These are phyloP conservation scores for Equus przewalskii DNA, from an alignment of 2,113 vertebrate species.

Conservation along the genomic window DNA sequence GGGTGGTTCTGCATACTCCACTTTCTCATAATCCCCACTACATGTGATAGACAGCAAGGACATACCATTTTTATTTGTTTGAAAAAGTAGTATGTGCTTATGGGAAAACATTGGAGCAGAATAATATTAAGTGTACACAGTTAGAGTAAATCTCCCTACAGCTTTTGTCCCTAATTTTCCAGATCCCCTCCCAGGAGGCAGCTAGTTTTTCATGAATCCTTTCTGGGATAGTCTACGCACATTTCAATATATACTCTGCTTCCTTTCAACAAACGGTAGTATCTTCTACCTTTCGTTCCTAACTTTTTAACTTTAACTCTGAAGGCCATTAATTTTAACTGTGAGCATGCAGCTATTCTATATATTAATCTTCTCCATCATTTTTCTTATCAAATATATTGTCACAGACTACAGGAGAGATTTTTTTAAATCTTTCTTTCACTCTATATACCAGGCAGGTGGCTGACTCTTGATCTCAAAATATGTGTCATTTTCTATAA, in stretches of 20 bases:
- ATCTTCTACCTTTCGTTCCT: neutral
- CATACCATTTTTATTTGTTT: neutral
- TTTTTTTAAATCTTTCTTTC: slow-evolving; percentile 62
- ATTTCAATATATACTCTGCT: neutral
- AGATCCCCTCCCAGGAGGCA: neutral
- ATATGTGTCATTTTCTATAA: slow-evolving; percentile 77
- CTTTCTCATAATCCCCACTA: neutral
- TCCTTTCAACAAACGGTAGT: neutral
- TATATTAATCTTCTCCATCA: slow-evolving; percentile 74
- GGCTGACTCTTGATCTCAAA: slow-evolving; percentile 80
- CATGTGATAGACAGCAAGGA: neutral
- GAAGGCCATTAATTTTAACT: slow-evolving; percentile 77
- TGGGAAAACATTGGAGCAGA: neutral
- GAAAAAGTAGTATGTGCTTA: neutral
- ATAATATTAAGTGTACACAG: neutral
- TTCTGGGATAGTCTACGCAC: neutral
- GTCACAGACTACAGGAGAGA: slow-evolving; percentile 59
- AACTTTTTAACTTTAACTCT: neutral
- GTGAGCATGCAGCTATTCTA: slow-evolving; percentile 32
- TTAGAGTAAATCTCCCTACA: neutral
- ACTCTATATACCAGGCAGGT: slow-evolving; percentile 69
- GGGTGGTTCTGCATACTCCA: neutral
- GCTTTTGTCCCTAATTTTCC: neutral
- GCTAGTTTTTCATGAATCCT: neutral
- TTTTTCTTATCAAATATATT: slow-evolving; percentile 77